phyloP scores from a whole-genome alignment of 1,140 invertebrate species.

The Hydropsyche tenuis region DNA sequence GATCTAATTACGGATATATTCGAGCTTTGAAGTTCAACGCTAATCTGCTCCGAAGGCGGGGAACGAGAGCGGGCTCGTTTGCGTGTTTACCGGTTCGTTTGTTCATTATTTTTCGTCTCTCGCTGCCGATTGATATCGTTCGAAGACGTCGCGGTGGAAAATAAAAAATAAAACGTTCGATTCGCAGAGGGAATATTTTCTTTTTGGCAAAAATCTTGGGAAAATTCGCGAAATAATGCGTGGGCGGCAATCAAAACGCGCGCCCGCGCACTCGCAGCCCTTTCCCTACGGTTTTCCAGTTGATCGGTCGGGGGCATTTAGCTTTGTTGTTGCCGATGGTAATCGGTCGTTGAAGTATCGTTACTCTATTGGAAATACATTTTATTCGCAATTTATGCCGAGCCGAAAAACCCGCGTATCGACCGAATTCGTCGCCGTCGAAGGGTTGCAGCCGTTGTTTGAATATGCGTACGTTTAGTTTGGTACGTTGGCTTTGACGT shows the following conservation, averaged over 20 bases:
- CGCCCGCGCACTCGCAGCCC: neutral
- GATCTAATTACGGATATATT: constrained; percentile 34
- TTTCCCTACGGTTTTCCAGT: neutral
- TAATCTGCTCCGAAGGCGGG: neutral
- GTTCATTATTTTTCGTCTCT: neutral
- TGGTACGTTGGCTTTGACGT: no score
- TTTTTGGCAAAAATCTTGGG: neutral
- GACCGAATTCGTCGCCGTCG: neutral
- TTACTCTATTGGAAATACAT: constrained; percentile 33
- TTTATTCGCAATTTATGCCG: constrained; percentile 19
- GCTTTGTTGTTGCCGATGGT: constrained; percentile 30
- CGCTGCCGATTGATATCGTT: neutral
- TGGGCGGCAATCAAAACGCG: neutral
- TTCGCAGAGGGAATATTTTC: neutral
- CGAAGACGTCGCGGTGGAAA: neutral
- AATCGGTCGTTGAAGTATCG: constrained; percentile 31
- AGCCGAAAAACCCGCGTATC: neutral
- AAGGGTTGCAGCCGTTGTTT: neutral
- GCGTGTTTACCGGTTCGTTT: constrained; percentile 13
- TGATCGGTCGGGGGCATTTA: constrained; percentile 18
- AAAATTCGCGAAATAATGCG: neutral
- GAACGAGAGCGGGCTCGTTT: neutral
- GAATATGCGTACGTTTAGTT: no score
- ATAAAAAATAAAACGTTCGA: neutral
- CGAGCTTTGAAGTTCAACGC: constrained; percentile 22